phyloP scores from a whole-genome alignment of 2,888 invertebrate genomes.

The Prosopocoilus inquinatus region DNA sequence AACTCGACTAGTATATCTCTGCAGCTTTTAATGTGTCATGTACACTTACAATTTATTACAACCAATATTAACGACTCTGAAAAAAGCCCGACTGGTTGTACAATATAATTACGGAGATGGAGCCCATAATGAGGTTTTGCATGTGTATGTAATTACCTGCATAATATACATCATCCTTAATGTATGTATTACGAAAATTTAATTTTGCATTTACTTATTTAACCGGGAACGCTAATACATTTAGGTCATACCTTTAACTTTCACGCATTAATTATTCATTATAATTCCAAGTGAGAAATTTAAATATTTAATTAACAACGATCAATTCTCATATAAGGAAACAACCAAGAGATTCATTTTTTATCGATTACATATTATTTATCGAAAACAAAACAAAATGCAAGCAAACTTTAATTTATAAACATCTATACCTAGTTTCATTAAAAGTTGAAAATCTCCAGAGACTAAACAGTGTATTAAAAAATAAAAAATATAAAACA shows the following conservation, averaged over 20 bases:
- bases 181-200: slow-evolving; percentile 20
- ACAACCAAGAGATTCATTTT: neutral
- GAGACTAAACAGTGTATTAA: no score
- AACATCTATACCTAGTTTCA: no score
- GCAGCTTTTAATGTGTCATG: slow-evolving; percentile 45
- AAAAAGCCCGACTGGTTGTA: slow-evolving; percentile 30
- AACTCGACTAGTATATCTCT: slow-evolving; percentile 36
- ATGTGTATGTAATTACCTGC: slow-evolving; percentile 29
- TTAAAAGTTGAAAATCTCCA: no score
- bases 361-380: no score
- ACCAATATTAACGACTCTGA: slow-evolving; percentile 32
- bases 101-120: slow-evolving; percentile 35
- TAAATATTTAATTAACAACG: slow-evolving; percentile 6
- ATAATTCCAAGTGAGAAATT: slow-evolving; percentile 2
- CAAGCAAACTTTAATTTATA: no score
- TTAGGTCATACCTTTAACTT: slow-evolving; percentile 6
- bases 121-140: slow-evolving; percentile 34
- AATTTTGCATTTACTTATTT: slow-evolving; percentile 13
- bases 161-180: slow-evolving; percentile 22
- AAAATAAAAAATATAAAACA: no score
- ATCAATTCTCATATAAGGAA: neutral
- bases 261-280: slow-evolving; percentile 6
- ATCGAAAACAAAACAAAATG: no score
- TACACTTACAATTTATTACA: slow-evolving; percentile 43
- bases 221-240: slow-evolving; percentile 3